These are phyloP conservation scores for Pomacea canaliculata DNA, from an alignment of 2,888 invertebrate species.

Conservation along the genomic window DNA sequence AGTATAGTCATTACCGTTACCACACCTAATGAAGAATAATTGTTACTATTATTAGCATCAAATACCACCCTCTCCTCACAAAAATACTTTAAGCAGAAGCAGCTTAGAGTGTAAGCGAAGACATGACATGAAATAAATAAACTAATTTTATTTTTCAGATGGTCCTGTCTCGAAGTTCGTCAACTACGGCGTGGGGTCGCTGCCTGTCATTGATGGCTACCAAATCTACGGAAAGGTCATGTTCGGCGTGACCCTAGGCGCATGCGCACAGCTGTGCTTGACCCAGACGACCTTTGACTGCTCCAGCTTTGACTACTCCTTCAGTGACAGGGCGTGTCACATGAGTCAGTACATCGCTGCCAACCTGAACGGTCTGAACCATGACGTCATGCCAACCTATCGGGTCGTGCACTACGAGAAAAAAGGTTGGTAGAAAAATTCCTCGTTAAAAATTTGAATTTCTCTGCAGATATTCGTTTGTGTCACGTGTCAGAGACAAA, in stretches of 20 bases:
- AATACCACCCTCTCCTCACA: no score
- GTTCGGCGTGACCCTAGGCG: constrained; percentile 58
- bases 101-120: no score
- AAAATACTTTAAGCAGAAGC: no score
- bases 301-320: constrained; percentile 63
- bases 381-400: constrained; percentile 42
- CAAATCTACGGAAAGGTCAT: constrained; percentile 60
- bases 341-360: constrained; percentile 64
- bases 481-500: no score
- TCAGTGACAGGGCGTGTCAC: constrained; percentile 58
- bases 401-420: constrained; percentile 63
- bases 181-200: constrained; percentile 61
- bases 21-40: no score
- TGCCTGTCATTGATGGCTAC: constrained; percentile 55
- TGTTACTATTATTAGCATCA: no score
- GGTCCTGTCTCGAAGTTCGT: constrained; percentile 60
- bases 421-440: constrained; percentile 50
- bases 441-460: no score
- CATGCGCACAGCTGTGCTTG: constrained; percentile 64
- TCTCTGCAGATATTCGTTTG: no score
- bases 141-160: constrained; percentile 41
- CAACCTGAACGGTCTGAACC: constrained; percentile 58
- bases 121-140: no score
- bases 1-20: no score
- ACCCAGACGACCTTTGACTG: constrained; percentile 60